Percentiles rank a stretch among this genome's conserved stretches.
phyloP scores from a whole-genome alignment of 2,113 vertebrate genomes.

The Coptodon bakossiorum region DNA sequence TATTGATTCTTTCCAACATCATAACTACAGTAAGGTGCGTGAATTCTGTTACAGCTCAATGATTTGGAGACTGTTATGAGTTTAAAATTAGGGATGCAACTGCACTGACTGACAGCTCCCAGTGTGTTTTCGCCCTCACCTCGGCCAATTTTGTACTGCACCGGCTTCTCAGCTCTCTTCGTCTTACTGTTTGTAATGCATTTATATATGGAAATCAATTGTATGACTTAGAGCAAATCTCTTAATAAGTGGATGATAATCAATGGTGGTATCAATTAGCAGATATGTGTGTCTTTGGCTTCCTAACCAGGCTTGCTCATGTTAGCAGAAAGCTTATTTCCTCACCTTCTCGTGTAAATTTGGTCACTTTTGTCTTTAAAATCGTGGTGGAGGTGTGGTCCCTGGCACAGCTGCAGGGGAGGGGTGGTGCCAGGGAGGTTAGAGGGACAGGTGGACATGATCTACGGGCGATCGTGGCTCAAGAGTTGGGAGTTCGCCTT shows the following conservation, averaged over 20 bases:
- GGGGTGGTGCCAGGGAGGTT: accelerated
- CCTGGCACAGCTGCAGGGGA: neutral
- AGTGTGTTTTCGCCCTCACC: neutral
- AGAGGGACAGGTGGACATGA: neutral
- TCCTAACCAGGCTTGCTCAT: neutral
- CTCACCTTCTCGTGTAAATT: neutral
- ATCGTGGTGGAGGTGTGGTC: neutral
- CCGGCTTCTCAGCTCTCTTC: neutral
- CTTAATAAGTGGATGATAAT: accelerated
- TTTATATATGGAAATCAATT: neutral
- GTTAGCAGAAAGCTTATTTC: accelerated
- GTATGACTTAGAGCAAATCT: neutral
- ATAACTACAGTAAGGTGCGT: accelerated
- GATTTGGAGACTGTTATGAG: neutral
- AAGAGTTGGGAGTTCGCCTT: too few relatives aligned
- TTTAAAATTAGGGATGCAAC: neutral
- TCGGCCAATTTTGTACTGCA: too few relatives aligned
- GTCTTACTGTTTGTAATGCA: neutral
- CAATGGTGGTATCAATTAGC: neutral
- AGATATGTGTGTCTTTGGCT: neutral
- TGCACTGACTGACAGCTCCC: neutral
- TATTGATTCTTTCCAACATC: neutral
- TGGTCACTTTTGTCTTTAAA: neutral
- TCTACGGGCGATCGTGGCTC: neutral
- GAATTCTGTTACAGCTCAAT: neutral